Conservation (phyloP, 2,797 vertebrate genomes). For the Potorous gilbertii region DNA sequence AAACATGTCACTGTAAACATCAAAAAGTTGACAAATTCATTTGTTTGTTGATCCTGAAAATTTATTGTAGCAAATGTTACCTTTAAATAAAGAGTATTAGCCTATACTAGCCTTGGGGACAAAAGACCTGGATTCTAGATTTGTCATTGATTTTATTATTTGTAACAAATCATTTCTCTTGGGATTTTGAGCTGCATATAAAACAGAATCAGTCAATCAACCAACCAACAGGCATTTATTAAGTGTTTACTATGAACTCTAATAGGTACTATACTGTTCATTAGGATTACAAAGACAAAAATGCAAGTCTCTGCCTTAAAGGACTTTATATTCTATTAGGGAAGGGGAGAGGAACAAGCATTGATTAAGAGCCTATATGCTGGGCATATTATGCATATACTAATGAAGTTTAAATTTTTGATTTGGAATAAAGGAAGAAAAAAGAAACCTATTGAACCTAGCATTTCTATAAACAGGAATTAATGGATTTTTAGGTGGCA, state of each 20-base stretch:
- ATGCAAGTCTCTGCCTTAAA: neutral
- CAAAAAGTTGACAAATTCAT: neutral
- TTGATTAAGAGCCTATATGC: neutral
- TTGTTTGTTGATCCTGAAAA: conserved; percentile 18
- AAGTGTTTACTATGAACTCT: neutral
- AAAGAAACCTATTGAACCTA: conserved; percentile 22
- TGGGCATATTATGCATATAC: neutral
- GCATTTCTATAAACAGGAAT: neutral
- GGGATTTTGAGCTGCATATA: neutral
- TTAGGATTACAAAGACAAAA: neutral
- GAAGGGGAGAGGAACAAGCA: neutral
- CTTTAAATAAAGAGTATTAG: neutral
- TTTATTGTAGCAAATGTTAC: neutral
- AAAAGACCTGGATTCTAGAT: neutral
- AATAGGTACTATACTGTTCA: neutral
- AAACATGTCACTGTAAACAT: neutral
- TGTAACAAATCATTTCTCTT: neutral
- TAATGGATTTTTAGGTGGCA: neutral
- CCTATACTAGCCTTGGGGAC: neutral
- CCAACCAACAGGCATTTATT: neutral
- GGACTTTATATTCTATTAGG: neutral
- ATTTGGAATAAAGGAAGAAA: neutral
- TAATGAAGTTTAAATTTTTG: conserved; percentile 42
- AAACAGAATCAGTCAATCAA: neutral
- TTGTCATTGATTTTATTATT: neutral